Conservation (phyloP, 2,888 invertebrate species). For the Sinodicranocentrus sp. region DNA sequence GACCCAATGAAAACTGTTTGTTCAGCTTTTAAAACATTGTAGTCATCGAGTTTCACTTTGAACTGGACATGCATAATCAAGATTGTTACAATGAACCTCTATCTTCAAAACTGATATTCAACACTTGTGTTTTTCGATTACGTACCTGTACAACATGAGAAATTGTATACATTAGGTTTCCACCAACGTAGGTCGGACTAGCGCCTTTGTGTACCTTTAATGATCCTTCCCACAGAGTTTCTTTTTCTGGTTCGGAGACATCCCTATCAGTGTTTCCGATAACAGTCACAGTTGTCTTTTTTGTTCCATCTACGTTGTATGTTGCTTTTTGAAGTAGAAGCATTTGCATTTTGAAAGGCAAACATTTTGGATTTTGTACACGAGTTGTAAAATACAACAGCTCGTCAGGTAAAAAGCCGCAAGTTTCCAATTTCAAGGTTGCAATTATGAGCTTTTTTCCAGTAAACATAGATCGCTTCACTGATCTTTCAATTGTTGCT, state of each 20-base stretch:
- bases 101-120: too few species aligned
- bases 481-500: constrained; percentile 23
- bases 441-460: constrained; percentile 29
- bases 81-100: too few species aligned
- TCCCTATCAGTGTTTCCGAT: constrained; percentile 38
- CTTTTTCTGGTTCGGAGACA: constrained; percentile 46
- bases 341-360: constrained; percentile 43
- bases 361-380: constrained; percentile 45
- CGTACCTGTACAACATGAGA: constrained; percentile 41
- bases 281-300: constrained; percentile 31
- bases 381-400: constrained; percentile 20
- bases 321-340: constrained; percentile 39
- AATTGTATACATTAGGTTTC: constrained; percentile 37
- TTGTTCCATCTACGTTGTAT: constrained; percentile 29
- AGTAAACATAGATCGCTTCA: constrained; percentile 51
- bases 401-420: constrained; percentile 53
- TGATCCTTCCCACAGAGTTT: constrained; percentile 51
- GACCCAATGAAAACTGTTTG: constrained; percentile 46
- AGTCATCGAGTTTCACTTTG: constrained; percentile 55
- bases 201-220: constrained; percentile 41
- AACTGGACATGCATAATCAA: too few species aligned
- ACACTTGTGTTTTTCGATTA: not conserved
- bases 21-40: constrained; percentile 53
- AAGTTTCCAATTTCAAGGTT: constrained; percentile 16
- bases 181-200: constrained; percentile 38